A percentile compares a stretch with the other conserved stretches of the same genome.
These are phyloP conservation scores for Mohoua ochrocephala DNA, from an alignment of 2,113 vertebrate species.

Conservation along the genomic window DNA sequence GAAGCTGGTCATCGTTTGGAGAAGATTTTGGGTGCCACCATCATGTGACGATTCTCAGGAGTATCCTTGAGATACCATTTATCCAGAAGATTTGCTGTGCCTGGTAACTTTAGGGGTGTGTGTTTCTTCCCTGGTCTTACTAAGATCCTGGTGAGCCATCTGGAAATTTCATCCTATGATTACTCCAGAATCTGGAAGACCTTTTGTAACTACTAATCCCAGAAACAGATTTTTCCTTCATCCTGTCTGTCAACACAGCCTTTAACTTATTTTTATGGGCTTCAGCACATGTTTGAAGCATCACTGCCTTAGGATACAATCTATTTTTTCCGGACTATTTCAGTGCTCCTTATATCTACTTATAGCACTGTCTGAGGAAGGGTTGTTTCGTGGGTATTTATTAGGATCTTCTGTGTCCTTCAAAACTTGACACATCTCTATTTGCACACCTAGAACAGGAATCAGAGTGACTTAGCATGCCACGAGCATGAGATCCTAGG, in stretches of 20 bases:
- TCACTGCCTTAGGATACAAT: background rate
- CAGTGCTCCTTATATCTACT: background rate
- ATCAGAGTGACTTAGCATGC: background rate
- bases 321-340: background rate
- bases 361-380: background rate
- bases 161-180: slow-evolving; percentile 46
- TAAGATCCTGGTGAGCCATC: slow-evolving; percentile 13
- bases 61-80: background rate
- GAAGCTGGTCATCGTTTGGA: background rate
- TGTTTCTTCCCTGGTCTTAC: background rate
- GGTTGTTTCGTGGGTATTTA: background rate
- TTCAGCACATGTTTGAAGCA: slow-evolving; percentile 48
- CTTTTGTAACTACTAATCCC: slow-evolving; percentile 55
- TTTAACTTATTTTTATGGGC: slow-evolving; percentile 56
- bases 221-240: slow-evolving; percentile 66
- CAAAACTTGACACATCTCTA: background rate
- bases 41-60: background rate
- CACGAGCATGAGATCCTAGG: background rate
- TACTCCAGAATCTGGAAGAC: slow-evolving; percentile 45
- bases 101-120: background rate
- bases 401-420: background rate
- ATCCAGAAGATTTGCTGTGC: background rate
- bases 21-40: background rate
- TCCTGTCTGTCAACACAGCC: slow-evolving; percentile 53
- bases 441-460: background rate